These are phyloP conservation scores for Blastobasis lacticolella DNA, from an alignment of 2,888 invertebrate species.

Conservation along the genomic window DNA sequence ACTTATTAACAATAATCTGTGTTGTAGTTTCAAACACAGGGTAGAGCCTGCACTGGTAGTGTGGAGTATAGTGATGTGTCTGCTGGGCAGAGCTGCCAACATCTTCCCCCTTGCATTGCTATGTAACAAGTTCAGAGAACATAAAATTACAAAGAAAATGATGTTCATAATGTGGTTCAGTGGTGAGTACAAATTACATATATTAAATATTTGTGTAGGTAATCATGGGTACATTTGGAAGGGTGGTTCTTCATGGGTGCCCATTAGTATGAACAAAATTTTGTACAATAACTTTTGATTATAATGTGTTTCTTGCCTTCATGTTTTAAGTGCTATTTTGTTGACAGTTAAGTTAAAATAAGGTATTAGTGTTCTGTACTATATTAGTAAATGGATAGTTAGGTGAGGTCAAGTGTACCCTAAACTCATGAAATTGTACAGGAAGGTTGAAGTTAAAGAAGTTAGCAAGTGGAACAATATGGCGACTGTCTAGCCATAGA, in stretches of 20 bases:
- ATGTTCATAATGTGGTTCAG: constrained; percentile 99
- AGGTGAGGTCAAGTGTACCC: too few species aligned
- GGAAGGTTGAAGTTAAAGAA: too few species aligned
- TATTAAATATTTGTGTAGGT: neutral
- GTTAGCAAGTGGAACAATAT: too few species aligned
- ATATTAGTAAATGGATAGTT: too few species aligned
- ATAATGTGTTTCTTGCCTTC: neutral
- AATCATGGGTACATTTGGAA: neutral
- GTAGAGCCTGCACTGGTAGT: constrained; percentile 93
- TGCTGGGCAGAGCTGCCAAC: constrained; percentile 95
- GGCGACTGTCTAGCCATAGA: too few species aligned
- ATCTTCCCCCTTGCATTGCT: constrained; percentile 96
- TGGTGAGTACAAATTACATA: constrained; percentile 62
- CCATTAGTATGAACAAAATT: too few species aligned
- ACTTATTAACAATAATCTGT: neutral
- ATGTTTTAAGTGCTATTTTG: neutral
- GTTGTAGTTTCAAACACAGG: constrained; percentile 90
- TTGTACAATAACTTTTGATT: neutral
- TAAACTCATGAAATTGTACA: too few species aligned
- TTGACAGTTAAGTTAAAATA: too few species aligned
- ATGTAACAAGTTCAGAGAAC: constrained; percentile 96
- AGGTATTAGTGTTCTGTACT: too few species aligned
- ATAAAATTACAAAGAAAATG: constrained; percentile 98
- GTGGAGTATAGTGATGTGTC: constrained; percentile 94
- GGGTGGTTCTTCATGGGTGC: too few species aligned